A percentile compares a stretch with the other conserved stretches of the same genome.
These are phyloP conservation scores for Hydra vulgaris DNA, from an alignment of 30 jellyfish, hydroid and myxozoan genomes.

Conservation along the genomic window DNA sequence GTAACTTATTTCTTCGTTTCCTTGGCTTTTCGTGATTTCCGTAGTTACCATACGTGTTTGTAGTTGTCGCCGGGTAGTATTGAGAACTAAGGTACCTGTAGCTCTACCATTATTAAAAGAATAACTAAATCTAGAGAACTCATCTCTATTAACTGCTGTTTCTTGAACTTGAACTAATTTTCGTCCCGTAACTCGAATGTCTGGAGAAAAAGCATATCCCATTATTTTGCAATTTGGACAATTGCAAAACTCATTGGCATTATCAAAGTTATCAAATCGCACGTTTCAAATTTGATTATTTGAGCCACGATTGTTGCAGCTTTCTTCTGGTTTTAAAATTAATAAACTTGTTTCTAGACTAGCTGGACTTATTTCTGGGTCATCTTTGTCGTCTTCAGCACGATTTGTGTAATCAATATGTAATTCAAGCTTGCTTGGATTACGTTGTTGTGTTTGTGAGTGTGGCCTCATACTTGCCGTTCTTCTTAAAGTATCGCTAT, in stretches of 20 bases:
- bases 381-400: conserved; percentile 44
- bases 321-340: too few species aligned
- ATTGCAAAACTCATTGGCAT: conserved; percentile 25
- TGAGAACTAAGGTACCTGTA: neutral
- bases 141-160: too few species aligned
- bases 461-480: neutral
- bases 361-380: conserved; percentile 21
- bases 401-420: conserved; percentile 53
- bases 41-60: neutral
- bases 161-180: conserved; percentile 4
- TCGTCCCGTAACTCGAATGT: conserved; percentile 20
- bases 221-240: conserved; percentile 32
- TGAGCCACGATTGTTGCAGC: neutral
- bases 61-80: conserved; percentile 30
- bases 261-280: neutral
- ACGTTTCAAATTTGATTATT: conserved; percentile 24
- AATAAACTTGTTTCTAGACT: too few species aligned
- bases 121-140: too few species aligned
- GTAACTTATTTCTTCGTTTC: conserved; percentile 20
- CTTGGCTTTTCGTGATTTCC: conserved; percentile 11
- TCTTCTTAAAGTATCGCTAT: conserved; percentile 15
- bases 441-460: conserved; percentile 2
- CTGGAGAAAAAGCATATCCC: conserved; percentile 42
- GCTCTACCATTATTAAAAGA: too few species aligned
- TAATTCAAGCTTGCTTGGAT: conserved; percentile 40